A percentile compares a stretch with the other conserved stretches of the same genome.
Evolutionary conservation across 2,888 invertebrate genomes (phyloP).

Genomic region (Melanotus villosus): DNA sequence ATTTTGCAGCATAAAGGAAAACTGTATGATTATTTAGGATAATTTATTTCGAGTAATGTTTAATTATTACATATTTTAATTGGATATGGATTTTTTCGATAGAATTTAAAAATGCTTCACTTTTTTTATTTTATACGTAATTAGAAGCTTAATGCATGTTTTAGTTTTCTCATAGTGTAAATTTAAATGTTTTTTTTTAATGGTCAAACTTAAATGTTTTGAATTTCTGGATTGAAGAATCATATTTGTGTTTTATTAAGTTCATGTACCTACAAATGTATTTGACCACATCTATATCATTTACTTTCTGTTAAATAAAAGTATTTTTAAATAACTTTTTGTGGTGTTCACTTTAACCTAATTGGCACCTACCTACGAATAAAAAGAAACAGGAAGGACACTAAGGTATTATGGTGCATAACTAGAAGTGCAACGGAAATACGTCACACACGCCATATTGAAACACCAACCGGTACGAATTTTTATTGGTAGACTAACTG

Average conservation of each 20-base stretch:
- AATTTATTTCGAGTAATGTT: slow-evolving; percentile 1
- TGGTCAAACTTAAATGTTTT: no score
- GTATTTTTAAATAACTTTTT: slow-evolving; percentile 7
- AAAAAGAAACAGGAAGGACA: no score
- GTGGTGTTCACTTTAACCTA: no score
- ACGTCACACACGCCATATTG: no score
- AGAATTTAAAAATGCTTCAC: not conserved
- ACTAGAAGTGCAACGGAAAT: no score
- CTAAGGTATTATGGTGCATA: no score
- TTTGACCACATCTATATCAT: slow-evolving; percentile 10
- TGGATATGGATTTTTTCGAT: not conserved
- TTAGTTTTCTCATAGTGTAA: not conserved
- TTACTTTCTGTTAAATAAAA: slow-evolving; percentile 19
- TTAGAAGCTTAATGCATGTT: not conserved
- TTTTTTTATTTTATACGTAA: slow-evolving; percentile 15
- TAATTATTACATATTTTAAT: slow-evolving; percentile 8
- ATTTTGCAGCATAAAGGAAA: not conserved
- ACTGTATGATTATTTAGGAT: not conserved
- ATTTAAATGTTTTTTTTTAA: not conserved
- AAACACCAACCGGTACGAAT: no score
- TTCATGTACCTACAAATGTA: no score
- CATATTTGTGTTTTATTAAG: no score
- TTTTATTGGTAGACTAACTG: no score
- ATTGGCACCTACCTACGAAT: no score
- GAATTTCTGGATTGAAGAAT: no score